phyloP scores from a whole-genome alignment of 2,888 invertebrate species.

The Oscheius onirici region DNA sequence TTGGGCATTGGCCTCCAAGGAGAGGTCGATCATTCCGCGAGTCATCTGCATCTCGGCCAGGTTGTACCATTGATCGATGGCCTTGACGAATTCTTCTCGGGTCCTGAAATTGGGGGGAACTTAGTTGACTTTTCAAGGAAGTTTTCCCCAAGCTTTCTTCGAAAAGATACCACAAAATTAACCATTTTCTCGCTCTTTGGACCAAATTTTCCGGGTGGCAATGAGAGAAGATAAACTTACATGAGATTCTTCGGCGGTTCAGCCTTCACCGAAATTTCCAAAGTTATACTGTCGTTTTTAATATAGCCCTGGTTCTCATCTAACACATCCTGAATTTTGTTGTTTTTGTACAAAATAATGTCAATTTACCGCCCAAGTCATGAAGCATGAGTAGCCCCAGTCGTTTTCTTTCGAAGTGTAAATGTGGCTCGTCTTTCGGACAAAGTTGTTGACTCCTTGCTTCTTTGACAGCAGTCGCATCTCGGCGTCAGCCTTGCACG shows the following conservation, averaged over 20 bases:
- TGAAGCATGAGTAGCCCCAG: conserved; percentile 97
- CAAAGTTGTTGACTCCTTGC: conserved; percentile 79
- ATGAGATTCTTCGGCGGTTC: conserved; percentile 77
- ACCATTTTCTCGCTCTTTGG: no score
- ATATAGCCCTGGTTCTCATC: conserved; percentile 92
- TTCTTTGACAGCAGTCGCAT: conserved; percentile 88
- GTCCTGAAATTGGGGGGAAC: conserved; percentile 50
- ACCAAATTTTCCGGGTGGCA: no score
- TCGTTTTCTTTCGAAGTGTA: conserved; percentile 91
- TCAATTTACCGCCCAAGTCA: conserved; percentile 80
- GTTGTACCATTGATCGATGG: conserved; percentile 69
- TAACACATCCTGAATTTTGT: conserved; percentile 78
- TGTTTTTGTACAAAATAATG: neutral
- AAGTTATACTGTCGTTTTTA: conserved; percentile 85
- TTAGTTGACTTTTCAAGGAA: neutral
- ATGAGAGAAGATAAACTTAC: conserved; percentile 64
- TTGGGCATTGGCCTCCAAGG: conserved; percentile 67
- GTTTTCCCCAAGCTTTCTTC: neutral
- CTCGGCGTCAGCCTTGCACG: conserved; percentile 94
- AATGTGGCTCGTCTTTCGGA: conserved; percentile 84
- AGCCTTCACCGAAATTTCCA: conserved; percentile 80
- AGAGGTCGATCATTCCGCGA: conserved; percentile 69
- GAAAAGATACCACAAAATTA: no score
- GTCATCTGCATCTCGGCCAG: conserved; percentile 69
- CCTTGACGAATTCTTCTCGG: conserved; percentile 67